A percentile compares a stretch with the other conserved stretches of the same genome.
Conservation (phyloP, 2,113 vertebrate species). For the Eptesicus fuscus region DNA sequence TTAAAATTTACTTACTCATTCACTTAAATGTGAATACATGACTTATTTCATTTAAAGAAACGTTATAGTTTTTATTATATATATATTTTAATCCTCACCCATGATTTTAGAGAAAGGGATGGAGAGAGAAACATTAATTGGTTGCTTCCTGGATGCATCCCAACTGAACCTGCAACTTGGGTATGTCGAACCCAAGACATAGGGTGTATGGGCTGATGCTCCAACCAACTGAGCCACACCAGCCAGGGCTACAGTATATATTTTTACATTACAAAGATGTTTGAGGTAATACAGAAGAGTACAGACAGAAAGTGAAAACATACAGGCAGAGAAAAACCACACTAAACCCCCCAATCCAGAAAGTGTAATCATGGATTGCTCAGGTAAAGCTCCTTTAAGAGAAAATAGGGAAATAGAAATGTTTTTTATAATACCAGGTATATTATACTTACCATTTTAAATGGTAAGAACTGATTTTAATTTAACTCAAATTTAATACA, state of each 20-base stretch:
- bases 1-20: background rate
- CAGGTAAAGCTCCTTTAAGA: constrained; percentile 15
- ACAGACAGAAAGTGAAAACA: constrained; percentile 11
- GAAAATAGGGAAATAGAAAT: background rate
- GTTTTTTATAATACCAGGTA: background rate
- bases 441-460: background rate
- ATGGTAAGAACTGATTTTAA: constrained; percentile 30
- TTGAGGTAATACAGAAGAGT: background rate
- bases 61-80: background rate
- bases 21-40: background rate
- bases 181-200: too few species aligned
- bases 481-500: constrained; percentile 25
- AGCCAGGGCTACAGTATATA: too few species aligned
- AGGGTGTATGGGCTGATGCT: too few species aligned
- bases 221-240: too few species aligned
- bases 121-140: background rate
- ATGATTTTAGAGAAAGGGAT: background rate
- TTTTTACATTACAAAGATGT: background rate
- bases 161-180: background rate
- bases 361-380: background rate
- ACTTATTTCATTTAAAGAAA: constrained; percentile 6
- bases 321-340: background rate
- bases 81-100: background rate
- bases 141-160: background rate
- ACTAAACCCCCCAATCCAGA: background rate